Evolutionary conservation across 2,113 vertebrate species (phyloP).

Genomic region (Pagrus major): DNA sequence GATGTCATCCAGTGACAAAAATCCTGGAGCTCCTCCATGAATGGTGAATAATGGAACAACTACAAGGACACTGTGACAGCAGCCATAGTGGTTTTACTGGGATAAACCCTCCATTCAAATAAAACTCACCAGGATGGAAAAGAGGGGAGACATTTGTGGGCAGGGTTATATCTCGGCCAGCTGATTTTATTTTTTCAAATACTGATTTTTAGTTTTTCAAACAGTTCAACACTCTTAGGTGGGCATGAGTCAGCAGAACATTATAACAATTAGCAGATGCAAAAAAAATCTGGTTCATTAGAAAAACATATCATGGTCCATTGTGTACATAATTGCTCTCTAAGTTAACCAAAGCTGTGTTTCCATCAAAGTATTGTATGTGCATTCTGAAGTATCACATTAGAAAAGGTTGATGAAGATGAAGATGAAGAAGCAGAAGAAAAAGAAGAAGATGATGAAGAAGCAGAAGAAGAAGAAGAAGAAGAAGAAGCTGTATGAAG

Average conservation of each 20-base stretch:
- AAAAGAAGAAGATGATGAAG: no score
- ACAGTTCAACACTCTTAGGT: background rate
- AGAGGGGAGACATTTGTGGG: background rate
- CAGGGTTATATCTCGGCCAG: background rate
- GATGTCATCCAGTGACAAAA: constrained; percentile 56
- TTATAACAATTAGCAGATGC: background rate
- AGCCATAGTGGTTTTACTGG: constrained; percentile 52
- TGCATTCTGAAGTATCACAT: no score
- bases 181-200: background rate
- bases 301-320: background rate
- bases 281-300: background rate
- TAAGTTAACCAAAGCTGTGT: no score
- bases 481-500: no score
- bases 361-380: no score
- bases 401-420: no score
- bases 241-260: background rate
- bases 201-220: background rate
- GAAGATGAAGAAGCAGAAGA: no score
- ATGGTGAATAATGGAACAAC: constrained; percentile 44
- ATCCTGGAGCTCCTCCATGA: constrained; percentile 30
- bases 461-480: no score
- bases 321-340: background rate
- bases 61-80: constrained; percentile 56
- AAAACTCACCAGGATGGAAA: constrained; percentile 30
- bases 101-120: constrained; percentile 42